phyloP scores from a whole-genome alignment of 2,797 vertebrate species.

The Scolopax bukidnonensis region DNA sequence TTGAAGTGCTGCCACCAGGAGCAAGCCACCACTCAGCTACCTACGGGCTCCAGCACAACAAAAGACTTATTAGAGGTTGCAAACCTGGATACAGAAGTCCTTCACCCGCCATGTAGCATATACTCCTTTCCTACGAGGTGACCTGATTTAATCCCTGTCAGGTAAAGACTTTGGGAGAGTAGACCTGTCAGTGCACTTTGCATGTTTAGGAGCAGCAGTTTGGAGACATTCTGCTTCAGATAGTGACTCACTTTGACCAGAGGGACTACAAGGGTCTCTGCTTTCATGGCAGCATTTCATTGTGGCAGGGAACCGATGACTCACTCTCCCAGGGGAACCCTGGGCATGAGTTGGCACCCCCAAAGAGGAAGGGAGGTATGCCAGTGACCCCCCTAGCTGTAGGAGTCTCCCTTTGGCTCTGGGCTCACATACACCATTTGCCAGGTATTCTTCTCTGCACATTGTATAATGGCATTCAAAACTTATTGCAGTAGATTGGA shows the following conservation, averaged over 20 bases:
- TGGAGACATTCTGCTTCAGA: background rate
- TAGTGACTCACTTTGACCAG: background rate
- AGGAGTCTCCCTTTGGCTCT: background rate
- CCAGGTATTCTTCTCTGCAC: background rate
- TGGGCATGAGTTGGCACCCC: fast-evolving
- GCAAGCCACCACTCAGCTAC: background rate
- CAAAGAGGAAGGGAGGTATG: background rate
- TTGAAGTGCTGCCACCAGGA: background rate
- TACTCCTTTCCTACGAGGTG: background rate
- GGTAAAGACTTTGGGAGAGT: background rate
- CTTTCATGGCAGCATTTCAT: background rate
- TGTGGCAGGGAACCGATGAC: background rate
- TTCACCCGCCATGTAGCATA: background rate
- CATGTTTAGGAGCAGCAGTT: background rate
- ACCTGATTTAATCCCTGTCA: background rate
- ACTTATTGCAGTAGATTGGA: background rate
- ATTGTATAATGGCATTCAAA: background rate
- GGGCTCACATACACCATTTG: background rate
- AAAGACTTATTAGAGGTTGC: background rate
- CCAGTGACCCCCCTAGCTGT: background rate
- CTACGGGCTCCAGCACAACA: fast-evolving
- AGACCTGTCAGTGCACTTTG: background rate
- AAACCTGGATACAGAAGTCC: background rate
- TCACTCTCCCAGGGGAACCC: background rate
- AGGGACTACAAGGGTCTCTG: background rate